Conservation (phyloP, 2,113 vertebrate genomes). For the Gobiocypris rarus region DNA sequence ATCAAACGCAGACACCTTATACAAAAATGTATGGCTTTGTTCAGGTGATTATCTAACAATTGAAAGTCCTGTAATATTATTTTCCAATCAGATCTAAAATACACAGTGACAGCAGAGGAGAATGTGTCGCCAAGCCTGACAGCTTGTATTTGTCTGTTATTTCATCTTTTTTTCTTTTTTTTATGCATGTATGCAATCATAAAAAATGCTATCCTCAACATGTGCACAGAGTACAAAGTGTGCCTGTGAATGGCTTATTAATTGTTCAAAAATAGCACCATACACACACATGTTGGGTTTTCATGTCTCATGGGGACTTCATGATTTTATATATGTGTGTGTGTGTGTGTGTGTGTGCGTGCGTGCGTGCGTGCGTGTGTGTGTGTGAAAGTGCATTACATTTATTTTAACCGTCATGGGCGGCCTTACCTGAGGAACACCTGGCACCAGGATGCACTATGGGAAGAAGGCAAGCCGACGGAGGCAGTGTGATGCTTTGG, state of each 20-base stretch:
- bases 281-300: neutral
- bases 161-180: neutral
- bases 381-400: too few species aligned
- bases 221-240: neutral
- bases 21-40: neutral
- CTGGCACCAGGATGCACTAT: too few species aligned
- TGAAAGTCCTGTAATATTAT: slow-evolving; percentile 1
- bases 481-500: too few species aligned
- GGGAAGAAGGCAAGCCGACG: too few species aligned
- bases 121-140: neutral
- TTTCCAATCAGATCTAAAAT: neutral
- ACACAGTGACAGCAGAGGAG: slow-evolving; percentile 2
- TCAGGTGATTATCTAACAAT: neutral
- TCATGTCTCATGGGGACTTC: too few species aligned
- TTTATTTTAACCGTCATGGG: too few species aligned
- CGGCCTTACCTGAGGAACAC: too few species aligned
- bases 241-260: neutral
- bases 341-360: too few species aligned
- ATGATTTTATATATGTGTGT: too few species aligned
- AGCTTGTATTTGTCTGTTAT: neutral
- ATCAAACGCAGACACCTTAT: neutral
- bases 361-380: too few species aligned
- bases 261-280: neutral
- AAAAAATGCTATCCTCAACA: neutral
- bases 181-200: slow-evolving; percentile 14